phyloP scores from a whole-genome alignment of 1,140 invertebrate genomes.

The Geopemphigus sp. region DNA sequence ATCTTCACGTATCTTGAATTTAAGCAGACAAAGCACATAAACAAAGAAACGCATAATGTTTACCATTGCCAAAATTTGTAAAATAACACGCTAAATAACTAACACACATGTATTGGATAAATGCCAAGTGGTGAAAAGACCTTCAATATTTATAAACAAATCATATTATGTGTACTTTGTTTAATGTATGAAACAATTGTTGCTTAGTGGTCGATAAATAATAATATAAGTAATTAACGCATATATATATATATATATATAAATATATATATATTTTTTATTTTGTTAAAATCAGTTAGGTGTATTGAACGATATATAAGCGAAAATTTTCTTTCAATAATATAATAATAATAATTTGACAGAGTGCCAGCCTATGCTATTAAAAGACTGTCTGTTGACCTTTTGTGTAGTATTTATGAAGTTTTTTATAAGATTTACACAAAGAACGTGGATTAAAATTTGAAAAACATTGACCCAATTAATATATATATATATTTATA shows the following conservation, averaged over 20 bases:
- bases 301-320: not conserved
- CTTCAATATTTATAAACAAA: constrained; percentile 47
- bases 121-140: constrained; percentile 37
- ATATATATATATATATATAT: too few relatives aligned
- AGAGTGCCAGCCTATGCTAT: constrained; percentile 41
- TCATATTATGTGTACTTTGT: not conserved
- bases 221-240: too few relatives aligned
- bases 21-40: constrained; percentile 42
- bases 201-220: not conserved
- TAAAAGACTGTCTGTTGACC: constrained; percentile 47
- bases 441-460: constrained; percentile 36
- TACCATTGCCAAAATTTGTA: constrained; percentile 41
- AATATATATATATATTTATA: not conserved
- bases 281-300: not conserved
- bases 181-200: constrained; percentile 7
- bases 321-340: not conserved
- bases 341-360: constrained; percentile 1
- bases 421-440: constrained; percentile 14
- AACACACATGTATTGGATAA: constrained; percentile 18
- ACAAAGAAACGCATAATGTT: constrained; percentile 37
- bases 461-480: constrained; percentile 33
- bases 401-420: constrained; percentile 33
- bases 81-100: constrained; percentile 40
- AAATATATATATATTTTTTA: too few relatives aligned
- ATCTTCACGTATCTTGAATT: constrained; percentile 25